Evolutionary conservation across 2,113 vertebrate species (phyloP), one percentile per base, ranked within the genome.

Genomic region (Mobula hypostoma): DNA sequence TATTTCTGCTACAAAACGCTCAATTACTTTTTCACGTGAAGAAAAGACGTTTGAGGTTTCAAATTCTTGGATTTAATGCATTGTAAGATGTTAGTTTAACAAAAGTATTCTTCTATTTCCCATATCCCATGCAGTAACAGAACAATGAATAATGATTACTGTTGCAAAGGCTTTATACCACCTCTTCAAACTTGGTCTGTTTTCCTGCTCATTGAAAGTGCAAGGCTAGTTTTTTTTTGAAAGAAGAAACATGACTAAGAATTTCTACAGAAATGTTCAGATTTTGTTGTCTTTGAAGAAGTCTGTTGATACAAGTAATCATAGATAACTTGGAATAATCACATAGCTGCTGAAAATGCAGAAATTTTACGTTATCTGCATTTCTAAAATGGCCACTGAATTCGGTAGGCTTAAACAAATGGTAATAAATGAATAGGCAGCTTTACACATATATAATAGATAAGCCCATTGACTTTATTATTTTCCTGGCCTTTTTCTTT

Each of bases 41-140:
- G 91, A 93, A 93, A 93, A 74, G 91, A 93, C 66, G 68, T 93
- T 93, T 93, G 91, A 76, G 91, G 91, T 93, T 93, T 93, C 91
- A 93, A 93, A 93, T 93, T 72, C 68, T 72, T 93, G 70, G 91
- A 76, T 93, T 72, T 93, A 93, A 93, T 93, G 32, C 68, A 74
- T 93, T 56, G 40, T 93, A 93, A 74, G 61, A 93, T 56, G 68
- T 93, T 56, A 74, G 91, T 56, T 32, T 76, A 93, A 93, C 70
- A 76, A 93, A 93, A 36, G 68, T 93, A 93, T 93, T 93, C 68
- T 74, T 93, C 91, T 56, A 56, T 48, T 93, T 93, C 91, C 32
- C 36, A 48, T 36, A 40, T 72, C 91, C 91, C 68, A 74, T 93
- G 66, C 91, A 93, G 36, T 40, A 74, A 56, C 68, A 48, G 91